Percentiles rank a stretch among this genome's conserved stretches.
These are phyloP conservation scores for Craniophora ligustri DNA, from an alignment of 2,888 invertebrate genomes.

Conservation along the genomic window DNA sequence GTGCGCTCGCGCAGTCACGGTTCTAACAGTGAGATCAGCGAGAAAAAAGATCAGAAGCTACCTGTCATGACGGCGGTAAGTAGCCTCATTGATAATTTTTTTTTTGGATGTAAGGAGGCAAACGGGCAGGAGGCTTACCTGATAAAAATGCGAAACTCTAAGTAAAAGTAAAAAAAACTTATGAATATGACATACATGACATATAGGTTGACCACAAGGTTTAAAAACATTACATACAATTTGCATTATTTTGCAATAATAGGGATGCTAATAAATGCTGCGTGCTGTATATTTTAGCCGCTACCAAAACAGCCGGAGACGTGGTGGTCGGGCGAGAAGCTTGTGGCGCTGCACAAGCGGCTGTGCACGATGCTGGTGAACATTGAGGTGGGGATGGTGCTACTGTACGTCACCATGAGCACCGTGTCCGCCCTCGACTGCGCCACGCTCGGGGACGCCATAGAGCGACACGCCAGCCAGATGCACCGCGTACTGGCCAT, in stretches of 20 bases:
- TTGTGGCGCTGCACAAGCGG: constrained; percentile 67
- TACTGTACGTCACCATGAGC: constrained; percentile 89
- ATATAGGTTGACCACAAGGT: too few relatives aligned
- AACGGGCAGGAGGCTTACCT: too few relatives aligned
- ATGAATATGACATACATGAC: too few relatives aligned
- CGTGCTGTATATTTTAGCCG: not conserved
- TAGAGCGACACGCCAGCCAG: constrained; percentile 71
- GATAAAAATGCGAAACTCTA: too few relatives aligned
- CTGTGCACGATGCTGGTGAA: constrained; percentile 66
- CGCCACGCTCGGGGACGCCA: constrained; percentile 73
- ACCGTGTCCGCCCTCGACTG: constrained; percentile 88
- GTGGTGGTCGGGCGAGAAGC: constrained; percentile 60
- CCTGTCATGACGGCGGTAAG: constrained; percentile 41
- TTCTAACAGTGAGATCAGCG: constrained; percentile 77
- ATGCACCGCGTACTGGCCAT: constrained; percentile 65
- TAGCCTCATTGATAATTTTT: too few relatives aligned
- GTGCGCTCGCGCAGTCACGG: constrained; percentile 84
- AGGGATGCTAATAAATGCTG: too few relatives aligned
- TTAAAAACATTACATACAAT: too few relatives aligned
- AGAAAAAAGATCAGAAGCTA: constrained; percentile 52
- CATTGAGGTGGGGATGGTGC: constrained; percentile 88
- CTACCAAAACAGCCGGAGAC: constrained; percentile 22
- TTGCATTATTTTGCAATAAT: too few relatives aligned
- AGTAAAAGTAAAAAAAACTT: too few relatives aligned
- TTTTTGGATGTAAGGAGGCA: too few relatives aligned